Evolutionary conservation across 2,113 vertebrate species (phyloP).

Genomic region (Carassius carassius): DNA sequence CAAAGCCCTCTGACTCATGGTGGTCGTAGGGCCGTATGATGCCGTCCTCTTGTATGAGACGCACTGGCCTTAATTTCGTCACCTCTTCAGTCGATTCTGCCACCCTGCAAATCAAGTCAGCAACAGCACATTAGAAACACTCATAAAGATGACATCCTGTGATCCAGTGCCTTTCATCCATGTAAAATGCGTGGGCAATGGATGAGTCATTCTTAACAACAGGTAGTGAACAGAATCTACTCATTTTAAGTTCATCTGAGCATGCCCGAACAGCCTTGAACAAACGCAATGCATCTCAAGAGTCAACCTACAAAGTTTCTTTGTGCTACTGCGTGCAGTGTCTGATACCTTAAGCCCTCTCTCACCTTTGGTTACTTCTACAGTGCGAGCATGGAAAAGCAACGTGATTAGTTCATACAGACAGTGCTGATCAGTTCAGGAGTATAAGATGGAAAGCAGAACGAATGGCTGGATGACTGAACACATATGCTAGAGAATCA

Average conservation of each 20-base stretch:
- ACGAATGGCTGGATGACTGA: slow-evolving; percentile 44
- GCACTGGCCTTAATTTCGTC: slow-evolving; percentile 84
- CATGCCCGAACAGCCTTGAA: slow-evolving; percentile 15
- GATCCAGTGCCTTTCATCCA: not conserved
- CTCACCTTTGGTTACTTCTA: slow-evolving; percentile 78
- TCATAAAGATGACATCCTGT: not conserved
- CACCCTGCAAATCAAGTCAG: slow-evolving; percentile 72
- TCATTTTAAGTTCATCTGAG: slow-evolving; percentile 1
- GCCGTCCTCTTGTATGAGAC: slow-evolving; percentile 90
- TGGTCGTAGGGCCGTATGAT: slow-evolving; percentile 89
- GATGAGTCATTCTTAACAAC: slow-evolving; percentile 23
- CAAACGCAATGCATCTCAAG: slow-evolving; percentile 28
- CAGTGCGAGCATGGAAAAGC: slow-evolving; percentile 72
- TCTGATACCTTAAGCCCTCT: slow-evolving; percentile 29
- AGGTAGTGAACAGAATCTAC: not conserved
- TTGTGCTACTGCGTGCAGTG: slow-evolving; percentile 35
- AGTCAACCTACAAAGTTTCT: slow-evolving; percentile 3
- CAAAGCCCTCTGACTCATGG: slow-evolving; percentile 84
- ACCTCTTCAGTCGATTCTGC: slow-evolving; percentile 94
- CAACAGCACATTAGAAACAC: not conserved
- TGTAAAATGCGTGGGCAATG: not conserved
- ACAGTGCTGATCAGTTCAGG: slow-evolving; percentile 29
- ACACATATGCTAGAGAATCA: slow-evolving; percentile 1
- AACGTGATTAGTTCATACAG: slow-evolving; percentile 67
- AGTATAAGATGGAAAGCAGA: slow-evolving; percentile 28